Evolutionary conservation across 2,888 invertebrate genomes (phyloP).

Genomic region (Leptothorax acervorum): DNA sequence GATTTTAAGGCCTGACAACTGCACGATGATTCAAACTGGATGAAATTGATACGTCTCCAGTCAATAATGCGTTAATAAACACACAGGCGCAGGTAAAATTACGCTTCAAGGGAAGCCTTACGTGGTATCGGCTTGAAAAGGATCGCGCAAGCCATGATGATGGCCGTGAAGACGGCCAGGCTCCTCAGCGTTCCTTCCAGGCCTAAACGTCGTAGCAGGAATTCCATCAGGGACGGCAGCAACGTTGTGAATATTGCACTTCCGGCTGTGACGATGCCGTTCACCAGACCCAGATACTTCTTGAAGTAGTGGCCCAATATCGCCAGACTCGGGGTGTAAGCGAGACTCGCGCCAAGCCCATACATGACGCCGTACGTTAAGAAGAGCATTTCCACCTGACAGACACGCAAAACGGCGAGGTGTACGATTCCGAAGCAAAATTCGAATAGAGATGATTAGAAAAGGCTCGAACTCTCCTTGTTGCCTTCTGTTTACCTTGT

Average conservation of each 20-base stretch:
- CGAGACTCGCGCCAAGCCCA: constrained; percentile 94
- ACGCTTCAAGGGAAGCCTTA: constrained; percentile 67
- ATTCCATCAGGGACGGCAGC: constrained; percentile 90
- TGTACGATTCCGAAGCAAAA: background rate
- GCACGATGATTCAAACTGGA: background rate
- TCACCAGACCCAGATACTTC: constrained; percentile 93
- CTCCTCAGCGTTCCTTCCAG: constrained; percentile 89
- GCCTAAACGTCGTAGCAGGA: constrained; percentile 88
- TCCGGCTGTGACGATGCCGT: constrained; percentile 96
- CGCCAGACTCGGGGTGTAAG: constrained; percentile 96
- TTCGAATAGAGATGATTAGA: background rate
- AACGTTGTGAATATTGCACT: constrained; percentile 95
- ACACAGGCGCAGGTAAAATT: background rate
- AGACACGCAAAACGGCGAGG: background rate
- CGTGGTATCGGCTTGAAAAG: constrained; percentile 91
- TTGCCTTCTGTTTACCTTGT: constrained; percentile 82
- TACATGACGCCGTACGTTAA: constrained; percentile 96
- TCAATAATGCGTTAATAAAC: background rate
- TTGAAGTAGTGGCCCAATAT: constrained; percentile 97
- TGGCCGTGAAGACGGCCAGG: constrained; percentile 89
- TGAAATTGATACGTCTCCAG: background rate
- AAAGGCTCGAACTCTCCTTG: background rate
- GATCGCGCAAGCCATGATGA: constrained; percentile 91
- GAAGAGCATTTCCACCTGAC: constrained; percentile 90
- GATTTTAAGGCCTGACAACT: background rate